Evolutionary conservation across 64 coral and sea anemone genomes (phyloP).

Genomic region (Pocillopora damicornis): DNA sequence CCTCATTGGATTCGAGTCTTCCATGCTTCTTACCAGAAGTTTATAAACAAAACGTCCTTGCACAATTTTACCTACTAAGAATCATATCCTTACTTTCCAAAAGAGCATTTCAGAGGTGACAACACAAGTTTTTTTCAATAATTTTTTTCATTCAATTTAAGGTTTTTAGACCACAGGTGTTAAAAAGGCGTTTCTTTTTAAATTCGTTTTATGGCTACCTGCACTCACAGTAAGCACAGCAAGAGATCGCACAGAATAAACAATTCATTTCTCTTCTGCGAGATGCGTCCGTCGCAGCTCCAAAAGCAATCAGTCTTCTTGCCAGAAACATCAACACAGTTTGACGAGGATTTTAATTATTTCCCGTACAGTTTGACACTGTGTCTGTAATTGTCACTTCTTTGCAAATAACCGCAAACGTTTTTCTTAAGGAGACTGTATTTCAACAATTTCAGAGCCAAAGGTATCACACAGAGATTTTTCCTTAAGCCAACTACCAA

Average conservation of each 20-base stretch:
- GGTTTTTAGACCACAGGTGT: too few relatives aligned
- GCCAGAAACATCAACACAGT: neutral
- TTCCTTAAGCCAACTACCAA: neutral
- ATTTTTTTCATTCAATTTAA: too few relatives aligned
- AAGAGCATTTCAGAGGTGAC: too few relatives aligned
- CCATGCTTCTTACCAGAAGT: too few relatives aligned
- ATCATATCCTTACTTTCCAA: too few relatives aligned
- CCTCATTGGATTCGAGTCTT: neutral
- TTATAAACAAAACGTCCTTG: too few relatives aligned
- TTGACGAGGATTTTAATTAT: conserved; percentile 11
- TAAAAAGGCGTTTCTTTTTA: neutral
- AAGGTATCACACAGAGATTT: neutral
- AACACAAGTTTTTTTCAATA: too few relatives aligned
- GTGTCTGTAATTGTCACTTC: neutral
- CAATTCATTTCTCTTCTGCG: neutral
- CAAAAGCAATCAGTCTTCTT: neutral
- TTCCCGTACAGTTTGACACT: conserved; percentile 7
- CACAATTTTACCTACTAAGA: too few relatives aligned
- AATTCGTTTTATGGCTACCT: neutral
- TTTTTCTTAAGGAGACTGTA: neutral
- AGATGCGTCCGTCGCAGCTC: neutral
- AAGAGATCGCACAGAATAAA: neutral
- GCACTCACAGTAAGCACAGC: neutral
- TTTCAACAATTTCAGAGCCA: neutral
- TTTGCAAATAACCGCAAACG: neutral